Evolutionary conservation across 2,888 invertebrate species (phyloP).

Genomic region (Agonum fuliginosum): DNA sequence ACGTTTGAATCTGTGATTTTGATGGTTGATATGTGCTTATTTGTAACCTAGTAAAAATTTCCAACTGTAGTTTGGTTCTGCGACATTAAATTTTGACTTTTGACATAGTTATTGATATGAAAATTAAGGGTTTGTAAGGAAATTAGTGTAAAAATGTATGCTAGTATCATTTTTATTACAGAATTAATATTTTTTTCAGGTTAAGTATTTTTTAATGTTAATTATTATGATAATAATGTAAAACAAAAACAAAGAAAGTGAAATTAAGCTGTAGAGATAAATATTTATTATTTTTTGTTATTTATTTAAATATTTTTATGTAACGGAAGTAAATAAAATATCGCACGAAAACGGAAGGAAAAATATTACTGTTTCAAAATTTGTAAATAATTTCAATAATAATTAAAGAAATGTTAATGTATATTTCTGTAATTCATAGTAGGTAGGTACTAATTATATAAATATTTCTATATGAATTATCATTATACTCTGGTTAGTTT

Average conservation of each 20-base stretch:
- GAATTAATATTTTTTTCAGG: no score
- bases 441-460: no score
- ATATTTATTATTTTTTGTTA: constrained; percentile 2
- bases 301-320: neutral
- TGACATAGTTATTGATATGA: constrained; percentile 21
- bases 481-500: no score
- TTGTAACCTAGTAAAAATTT: constrained; percentile 1
- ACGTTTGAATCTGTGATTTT: constrained; percentile 10
- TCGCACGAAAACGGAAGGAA: constrained; percentile 1
- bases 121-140: constrained; percentile 2
- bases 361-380: neutral
- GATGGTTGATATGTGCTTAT: constrained; percentile 13
- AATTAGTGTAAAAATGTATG: neutral
- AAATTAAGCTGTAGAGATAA: neutral
- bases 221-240: neutral
- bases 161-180: no score
- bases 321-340: neutral
- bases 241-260: constrained; percentile 28
- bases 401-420: no score
- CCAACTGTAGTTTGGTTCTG: constrained; percentile 16
- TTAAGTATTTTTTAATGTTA: neutral
- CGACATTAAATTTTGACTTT: neutral
- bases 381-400: neutral
- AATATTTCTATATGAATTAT: no score
- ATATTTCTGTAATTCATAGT: no score